These are phyloP conservation scores for Sorex fumeus DNA, from an alignment of 2,113 vertebrate species.

Conservation along the genomic window DNA sequence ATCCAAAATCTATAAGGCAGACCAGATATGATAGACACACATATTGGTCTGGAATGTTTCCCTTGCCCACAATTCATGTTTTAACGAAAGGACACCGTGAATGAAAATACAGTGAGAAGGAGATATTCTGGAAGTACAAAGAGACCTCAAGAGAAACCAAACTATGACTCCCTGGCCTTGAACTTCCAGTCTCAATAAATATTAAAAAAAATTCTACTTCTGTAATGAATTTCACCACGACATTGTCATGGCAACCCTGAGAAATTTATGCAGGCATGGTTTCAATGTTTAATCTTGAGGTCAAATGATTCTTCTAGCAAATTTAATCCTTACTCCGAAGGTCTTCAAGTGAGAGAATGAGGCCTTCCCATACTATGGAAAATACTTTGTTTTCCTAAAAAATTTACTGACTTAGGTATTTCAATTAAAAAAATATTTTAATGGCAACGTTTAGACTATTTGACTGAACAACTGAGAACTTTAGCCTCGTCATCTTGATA, in stretches of 20 bases:
- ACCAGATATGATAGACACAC: background rate
- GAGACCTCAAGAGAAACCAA: background rate
- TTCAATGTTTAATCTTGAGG: background rate
- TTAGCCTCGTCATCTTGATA: background rate
- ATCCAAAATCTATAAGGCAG: background rate
- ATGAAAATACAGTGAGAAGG: background rate
- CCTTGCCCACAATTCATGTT: background rate
- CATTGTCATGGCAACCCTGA: background rate
- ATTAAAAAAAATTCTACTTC: background rate
- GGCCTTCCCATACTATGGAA: background rate
- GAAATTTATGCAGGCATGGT: background rate
- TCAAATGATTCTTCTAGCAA: background rate
- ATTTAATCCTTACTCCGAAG: background rate
- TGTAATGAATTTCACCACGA: background rate
- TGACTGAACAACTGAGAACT: background rate
- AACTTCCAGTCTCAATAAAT: background rate
- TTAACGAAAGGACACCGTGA: background rate
- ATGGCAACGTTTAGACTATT: background rate
- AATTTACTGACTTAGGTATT: background rate
- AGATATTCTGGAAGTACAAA: background rate
- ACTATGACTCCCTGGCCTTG: background rate
- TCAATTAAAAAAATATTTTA: background rate
- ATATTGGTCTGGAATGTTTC: background rate
- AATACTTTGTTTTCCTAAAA: background rate
- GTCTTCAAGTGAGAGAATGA: background rate